Evolutionary conservation across 2,888 invertebrate genomes (phyloP).

Genomic region (Alcis repandata): DNA sequence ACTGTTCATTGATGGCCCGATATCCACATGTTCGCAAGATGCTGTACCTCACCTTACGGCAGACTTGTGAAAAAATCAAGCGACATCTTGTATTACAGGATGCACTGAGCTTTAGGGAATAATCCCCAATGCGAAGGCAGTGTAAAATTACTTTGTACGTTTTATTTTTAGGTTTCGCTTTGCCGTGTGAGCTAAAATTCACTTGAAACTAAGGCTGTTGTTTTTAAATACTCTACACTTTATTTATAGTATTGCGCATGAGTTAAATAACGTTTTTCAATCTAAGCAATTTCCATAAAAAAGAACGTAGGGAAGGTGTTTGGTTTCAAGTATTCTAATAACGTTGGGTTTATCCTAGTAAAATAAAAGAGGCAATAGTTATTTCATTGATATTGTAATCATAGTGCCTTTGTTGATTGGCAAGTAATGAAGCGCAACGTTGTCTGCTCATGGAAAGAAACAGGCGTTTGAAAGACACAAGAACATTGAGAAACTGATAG

Average conservation of each 20-base stretch:
- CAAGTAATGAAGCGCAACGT: constrained; percentile 23
- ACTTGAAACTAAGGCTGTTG: not conserved
- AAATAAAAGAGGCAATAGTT: constrained; percentile 13
- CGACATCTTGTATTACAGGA: constrained; percentile 83
- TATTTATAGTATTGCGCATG: too few species aligned
- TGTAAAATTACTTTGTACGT: constrained; percentile 53
- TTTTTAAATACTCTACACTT: not conserved
- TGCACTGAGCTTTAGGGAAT: constrained; percentile 67
- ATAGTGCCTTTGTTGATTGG: constrained; percentile 25
- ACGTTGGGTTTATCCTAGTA: constrained; percentile 1
- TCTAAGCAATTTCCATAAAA: too few species aligned
- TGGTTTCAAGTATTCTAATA: too few species aligned
- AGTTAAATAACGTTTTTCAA: too few species aligned
- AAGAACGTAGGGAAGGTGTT: too few species aligned
- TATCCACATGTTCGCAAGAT: constrained; percentile 68
- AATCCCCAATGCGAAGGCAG: constrained; percentile 55
- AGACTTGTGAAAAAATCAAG: constrained; percentile 77
- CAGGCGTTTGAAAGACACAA: constrained; percentile 32
- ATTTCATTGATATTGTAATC: not conserved
- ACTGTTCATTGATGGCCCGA: constrained; percentile 30
- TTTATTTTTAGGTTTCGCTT: constrained; percentile 42
- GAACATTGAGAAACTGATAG: not conserved
- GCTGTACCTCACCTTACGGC: constrained; percentile 76
- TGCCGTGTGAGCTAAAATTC: constrained; percentile 3
- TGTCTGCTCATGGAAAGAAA: constrained; percentile 30